Evolutionary conservation across 64 coral and sea anemone genomes (phyloP), one percentile per base, ranked within the genome.

Genomic region (Anthopleura sola): DNA sequence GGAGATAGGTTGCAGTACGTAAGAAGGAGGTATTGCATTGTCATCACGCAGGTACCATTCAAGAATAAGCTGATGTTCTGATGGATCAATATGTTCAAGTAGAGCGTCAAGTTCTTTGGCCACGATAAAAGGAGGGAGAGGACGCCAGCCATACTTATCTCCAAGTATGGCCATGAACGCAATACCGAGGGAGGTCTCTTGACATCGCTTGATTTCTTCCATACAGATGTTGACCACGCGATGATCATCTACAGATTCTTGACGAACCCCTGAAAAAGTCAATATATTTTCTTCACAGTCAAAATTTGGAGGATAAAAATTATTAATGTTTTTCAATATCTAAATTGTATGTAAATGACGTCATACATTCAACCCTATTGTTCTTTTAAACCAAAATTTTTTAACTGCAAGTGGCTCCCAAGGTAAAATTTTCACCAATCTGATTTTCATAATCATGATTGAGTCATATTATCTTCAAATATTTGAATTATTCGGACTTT

Each of bases 121-220:
- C 29, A 66, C 47, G 49, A 90, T 53, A 23, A 82, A 90, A 0
- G 88, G 49, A 23, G 88, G 68, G 1, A 90, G 82, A 1, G 88
- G 88, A 55, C 88, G 50, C 88, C 82, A 85, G 15, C 88, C 88
- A 64, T 90, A 90, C 51, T 60, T 85, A 82, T 90, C 88, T 13
- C 88, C 88, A 18, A 90, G 49, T 29, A 90, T 54, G 14, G 88
- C 88, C 26, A 90, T 90, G n/a, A 90, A 90, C 1, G 71, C 82
- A 33, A 85, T 79, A 14, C 83, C 83, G 39, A 85, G 82, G 18
- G 88, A 90, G 38, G 51, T 90, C 23, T 90, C 88, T 44, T 90
- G 88, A 32, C 88, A 90, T 6, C 88, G 88, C n/a, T 90, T 90
- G 13, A 90, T 90, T 68, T 90, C 88, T 84, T 90, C 88, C 82